Percentiles rank a stretch among this genome's conserved stretches.
Conservation (phyloP, 1,140 invertebrate genomes). For the Diorhabda sublineata region DNA sequence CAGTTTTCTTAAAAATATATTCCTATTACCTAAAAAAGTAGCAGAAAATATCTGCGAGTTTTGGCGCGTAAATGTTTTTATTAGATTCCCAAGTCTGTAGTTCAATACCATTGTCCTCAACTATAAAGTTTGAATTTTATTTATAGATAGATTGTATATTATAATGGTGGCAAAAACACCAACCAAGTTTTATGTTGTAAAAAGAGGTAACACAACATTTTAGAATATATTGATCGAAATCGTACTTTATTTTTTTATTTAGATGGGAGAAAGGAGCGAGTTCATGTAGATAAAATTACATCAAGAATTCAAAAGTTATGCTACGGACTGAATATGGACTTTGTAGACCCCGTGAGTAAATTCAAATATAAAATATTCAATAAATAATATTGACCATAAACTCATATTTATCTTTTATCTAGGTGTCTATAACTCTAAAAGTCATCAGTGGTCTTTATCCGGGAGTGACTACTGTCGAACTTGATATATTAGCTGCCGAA, state of each 20-base stretch:
- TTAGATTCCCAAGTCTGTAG: no score
- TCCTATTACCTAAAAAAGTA: no score
- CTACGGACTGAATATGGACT: slow-evolving; percentile 93
- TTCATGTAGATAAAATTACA: slow-evolving; percentile 98
- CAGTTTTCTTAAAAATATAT: no score
- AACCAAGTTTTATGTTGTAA: slow-evolving; percentile 52
- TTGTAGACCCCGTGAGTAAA: slow-evolving; percentile 86
- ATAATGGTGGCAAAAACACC: background rate
- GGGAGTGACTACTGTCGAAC: slow-evolving; percentile 92
- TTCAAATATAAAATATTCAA: background rate
- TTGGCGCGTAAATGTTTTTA: no score
- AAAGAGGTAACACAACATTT: slow-evolving; percentile 47
- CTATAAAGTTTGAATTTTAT: no score
- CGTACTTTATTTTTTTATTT: slow-evolving; percentile 19
- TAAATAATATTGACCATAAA: no score
- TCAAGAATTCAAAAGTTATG: slow-evolving; percentile 92
- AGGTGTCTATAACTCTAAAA: slow-evolving; percentile 67
- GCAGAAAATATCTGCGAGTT: no score
- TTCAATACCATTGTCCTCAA: no score
- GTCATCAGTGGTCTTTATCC: slow-evolving; percentile 92
- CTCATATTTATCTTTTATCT: background rate
- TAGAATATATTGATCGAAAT: slow-evolving; percentile 1
- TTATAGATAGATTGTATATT: no score
- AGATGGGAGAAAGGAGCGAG: slow-evolving; percentile 88
- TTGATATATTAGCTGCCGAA: slow-evolving; percentile 97